Percentiles rank a stretch among this genome's conserved stretches.
These are phyloP conservation scores for Aplodontia rufa DNA, from an alignment of 2,113 vertebrate genomes.

Conservation along the genomic window DNA sequence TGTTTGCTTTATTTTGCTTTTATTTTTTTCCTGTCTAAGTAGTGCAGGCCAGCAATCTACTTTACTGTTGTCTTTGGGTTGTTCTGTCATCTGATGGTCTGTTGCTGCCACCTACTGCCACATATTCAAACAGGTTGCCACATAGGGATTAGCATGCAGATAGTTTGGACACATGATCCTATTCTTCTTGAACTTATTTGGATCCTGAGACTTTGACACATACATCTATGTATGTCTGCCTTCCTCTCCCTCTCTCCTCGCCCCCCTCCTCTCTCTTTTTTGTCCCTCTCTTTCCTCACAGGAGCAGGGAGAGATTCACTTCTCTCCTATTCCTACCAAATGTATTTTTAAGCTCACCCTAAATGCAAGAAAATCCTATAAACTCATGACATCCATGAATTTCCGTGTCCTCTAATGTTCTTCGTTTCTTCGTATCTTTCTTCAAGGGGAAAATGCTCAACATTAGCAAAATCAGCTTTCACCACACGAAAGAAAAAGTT, in stretches of 20 bases:
- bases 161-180: background rate
- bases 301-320: background rate
- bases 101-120: constrained; percentile 62
- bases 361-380: background rate
- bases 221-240: too few species aligned
- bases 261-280: background rate
- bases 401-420: background rate
- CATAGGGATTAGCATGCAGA: background rate
- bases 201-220: background rate
- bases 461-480: background rate
- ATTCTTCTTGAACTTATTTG: background rate
- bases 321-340: background rate
- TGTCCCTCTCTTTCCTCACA: background rate
- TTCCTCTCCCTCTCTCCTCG: background rate
- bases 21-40: background rate
- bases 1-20: background rate
- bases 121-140: background rate
- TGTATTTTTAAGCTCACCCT: background rate
- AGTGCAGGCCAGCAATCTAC: background rate
- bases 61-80: rapidly evolving
- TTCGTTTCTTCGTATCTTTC: background rate
- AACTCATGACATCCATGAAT: background rate
- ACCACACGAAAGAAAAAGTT: background rate
- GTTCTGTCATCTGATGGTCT: background rate
- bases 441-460: background rate